These are phyloP conservation scores for Falco naumanni DNA, from an alignment of 2,797 vertebrate genomes.

Conservation along the genomic window DNA sequence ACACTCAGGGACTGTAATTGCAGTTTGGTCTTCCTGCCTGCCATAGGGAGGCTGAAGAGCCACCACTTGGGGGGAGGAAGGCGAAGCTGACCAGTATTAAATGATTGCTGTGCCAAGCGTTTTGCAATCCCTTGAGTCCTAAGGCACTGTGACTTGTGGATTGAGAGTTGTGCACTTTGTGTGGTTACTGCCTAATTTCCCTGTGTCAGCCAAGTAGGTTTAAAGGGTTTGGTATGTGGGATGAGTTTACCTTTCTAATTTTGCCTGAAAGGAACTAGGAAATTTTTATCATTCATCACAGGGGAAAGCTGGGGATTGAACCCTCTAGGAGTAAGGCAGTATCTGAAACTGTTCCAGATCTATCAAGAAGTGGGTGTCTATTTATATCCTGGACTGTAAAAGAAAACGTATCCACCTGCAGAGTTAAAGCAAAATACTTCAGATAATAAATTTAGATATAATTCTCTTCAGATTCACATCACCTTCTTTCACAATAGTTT, in stretches of 20 bases:
- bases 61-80: not conserved
- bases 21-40: not conserved
- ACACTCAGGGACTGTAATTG: not conserved
- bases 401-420: constrained; percentile 17
- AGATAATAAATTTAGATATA: constrained; percentile 18
- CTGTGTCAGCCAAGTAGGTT: not conserved
- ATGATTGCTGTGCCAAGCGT: not conserved
- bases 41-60: not conserved
- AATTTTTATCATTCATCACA: not conserved
- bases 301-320: not conserved
- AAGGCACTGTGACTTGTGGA: not conserved
- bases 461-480: constrained; percentile 3
- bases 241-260: constrained; percentile 10
- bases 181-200: constrained; percentile 2
- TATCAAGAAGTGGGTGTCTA: constrained; percentile 31
- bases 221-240: not conserved
- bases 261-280: not conserved
- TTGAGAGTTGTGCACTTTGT: not conserved
- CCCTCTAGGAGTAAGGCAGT: not conserved
- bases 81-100: not conserved
- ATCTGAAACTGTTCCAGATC: constrained; percentile 26
- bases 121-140: not conserved
- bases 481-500: constrained; percentile 43
- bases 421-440: constrained; percentile 44
- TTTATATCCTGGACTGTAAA: constrained; percentile 49